A percentile compares a stretch with the other conserved stretches of the same genome.
Conservation (phyloP, 2,797 vertebrate genomes). For the Phrynocephalus forsythii region DNA sequence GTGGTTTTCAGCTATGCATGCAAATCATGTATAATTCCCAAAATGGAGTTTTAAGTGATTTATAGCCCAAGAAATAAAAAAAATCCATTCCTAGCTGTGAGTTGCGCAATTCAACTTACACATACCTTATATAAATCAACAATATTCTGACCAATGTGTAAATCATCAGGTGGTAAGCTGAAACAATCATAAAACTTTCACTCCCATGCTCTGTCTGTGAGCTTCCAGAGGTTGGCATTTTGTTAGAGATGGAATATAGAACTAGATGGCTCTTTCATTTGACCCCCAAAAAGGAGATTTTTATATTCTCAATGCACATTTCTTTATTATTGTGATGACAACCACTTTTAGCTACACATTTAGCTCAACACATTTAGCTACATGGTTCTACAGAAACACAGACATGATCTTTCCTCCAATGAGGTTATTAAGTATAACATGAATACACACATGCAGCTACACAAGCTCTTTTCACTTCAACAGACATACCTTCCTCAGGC, state of each 20-base stretch:
- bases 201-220: neutral
- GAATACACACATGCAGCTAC: slow-evolving; percentile 34
- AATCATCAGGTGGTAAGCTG: neutral
- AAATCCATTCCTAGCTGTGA: too few relatives aligned
- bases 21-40: too few relatives aligned
- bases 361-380: slow-evolving; percentile 33
- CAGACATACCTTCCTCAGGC: slow-evolving; percentile 91
- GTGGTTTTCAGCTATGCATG: too few relatives aligned
- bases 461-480: neutral
- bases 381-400: slow-evolving; percentile 19
- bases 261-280: slow-evolving; percentile 19
- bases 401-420: neutral
- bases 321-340: slow-evolving; percentile 57
- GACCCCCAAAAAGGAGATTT: neutral
- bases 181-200: neutral
- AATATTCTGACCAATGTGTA: neutral
- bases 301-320: slow-evolving; percentile 45
- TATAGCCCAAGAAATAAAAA: too few relatives aligned
- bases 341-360: slow-evolving; percentile 30
- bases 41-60: too few relatives aligned
- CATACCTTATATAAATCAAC: too few relatives aligned
- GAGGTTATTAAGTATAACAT: neutral
- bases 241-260: slow-evolving; percentile 29
- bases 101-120: too few relatives aligned
- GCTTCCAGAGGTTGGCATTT: neutral